Evolutionary conservation across 2,797 vertebrate genomes (phyloP), one percentile per base, ranked within the genome.

Genomic region (Manis pentadactyla): DNA sequence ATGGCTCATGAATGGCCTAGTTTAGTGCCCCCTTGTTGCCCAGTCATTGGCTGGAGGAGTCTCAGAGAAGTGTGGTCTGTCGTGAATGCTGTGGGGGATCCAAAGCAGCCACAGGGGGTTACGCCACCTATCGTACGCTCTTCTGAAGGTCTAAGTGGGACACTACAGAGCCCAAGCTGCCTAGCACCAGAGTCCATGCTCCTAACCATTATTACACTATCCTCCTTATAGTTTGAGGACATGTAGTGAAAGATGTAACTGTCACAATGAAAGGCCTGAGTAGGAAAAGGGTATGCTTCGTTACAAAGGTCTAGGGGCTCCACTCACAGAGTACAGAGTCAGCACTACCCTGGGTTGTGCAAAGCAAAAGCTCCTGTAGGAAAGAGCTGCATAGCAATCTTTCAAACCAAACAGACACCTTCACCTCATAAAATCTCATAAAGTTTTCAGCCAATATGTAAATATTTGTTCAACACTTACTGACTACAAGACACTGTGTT

Each of bases 391-490:
- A 18, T 4, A 15, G 8, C 31, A 6, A 49, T 31, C 61, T 81
- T 94, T 51, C 63, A 61, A 86, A 29, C 64, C 29, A 59, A 86
- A 93, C 42, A 86, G 57, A 51, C 34, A 82, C 14, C 61, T 86
- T 90, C 87, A 25, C 88, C 14, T 2, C 55, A 51, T 57, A 71
- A 77, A 93, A 85, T 82, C 17, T 79, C 82, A 49, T 49, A 55
- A 51, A 69, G 66, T 61, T 86, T 75, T 61, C 42, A 78, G 37
- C 34, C 51, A 82, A 31, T 51, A 77, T 85, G 77, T 81, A 82
- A 81, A 87, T 87, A 74, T 66, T 92, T 92, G 73, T 51, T 57
- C 49, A 88, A 77, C 49, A 63, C 53, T 63, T 61, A 61, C 21
- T 81, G 82, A 90, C 31, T 55, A 53, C 4, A 61, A 82, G 39